Evolutionary conservation across 1,140 invertebrate genomes (phyloP).

Genomic region (Subanguina moxae): DNA sequence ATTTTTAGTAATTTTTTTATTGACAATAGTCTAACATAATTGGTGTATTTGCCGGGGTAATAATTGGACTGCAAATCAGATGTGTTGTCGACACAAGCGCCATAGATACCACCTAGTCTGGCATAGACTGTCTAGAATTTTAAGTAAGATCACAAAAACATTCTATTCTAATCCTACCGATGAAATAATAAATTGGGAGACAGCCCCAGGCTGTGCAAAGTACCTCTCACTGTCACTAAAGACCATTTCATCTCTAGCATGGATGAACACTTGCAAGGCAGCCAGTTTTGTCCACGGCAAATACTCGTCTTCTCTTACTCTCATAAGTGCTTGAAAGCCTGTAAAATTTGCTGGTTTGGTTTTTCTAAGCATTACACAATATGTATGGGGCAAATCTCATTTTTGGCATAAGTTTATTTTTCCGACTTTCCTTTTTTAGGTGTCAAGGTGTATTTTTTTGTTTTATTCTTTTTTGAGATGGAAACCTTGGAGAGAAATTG

Average conservation of each 20-base stretch:
- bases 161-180: slow-evolving; percentile 12
- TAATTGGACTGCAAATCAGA: slow-evolving; percentile 29
- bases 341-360: not conserved
- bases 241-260: slow-evolving; percentile 14
- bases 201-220: slow-evolving; percentile 11
- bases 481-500: too few relatives aligned
- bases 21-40: slow-evolving; percentile 10
- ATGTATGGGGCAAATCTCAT: not conserved
- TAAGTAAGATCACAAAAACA: not conserved
- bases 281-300: slow-evolving; percentile 24
- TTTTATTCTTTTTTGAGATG: not conserved
- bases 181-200: slow-evolving; percentile 9
- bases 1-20: too few relatives aligned
- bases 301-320: slow-evolving; percentile 31
- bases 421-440: too few relatives aligned
- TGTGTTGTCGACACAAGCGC: slow-evolving; percentile 20
- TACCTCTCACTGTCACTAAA: slow-evolving; percentile 27
- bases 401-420: slow-evolving; percentile 9
- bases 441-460: too few relatives aligned
- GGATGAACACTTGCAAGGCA: slow-evolving; percentile 25
- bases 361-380: not conserved
- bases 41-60: slow-evolving; percentile 28
- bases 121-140: slow-evolving; percentile 18
- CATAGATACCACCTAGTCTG: slow-evolving; percentile 27
- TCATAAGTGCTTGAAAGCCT: slow-evolving; percentile 30